These are phyloP conservation scores for Papilio machaon DNA, from an alignment of 1,140 invertebrate species.

Conservation along the genomic window DNA sequence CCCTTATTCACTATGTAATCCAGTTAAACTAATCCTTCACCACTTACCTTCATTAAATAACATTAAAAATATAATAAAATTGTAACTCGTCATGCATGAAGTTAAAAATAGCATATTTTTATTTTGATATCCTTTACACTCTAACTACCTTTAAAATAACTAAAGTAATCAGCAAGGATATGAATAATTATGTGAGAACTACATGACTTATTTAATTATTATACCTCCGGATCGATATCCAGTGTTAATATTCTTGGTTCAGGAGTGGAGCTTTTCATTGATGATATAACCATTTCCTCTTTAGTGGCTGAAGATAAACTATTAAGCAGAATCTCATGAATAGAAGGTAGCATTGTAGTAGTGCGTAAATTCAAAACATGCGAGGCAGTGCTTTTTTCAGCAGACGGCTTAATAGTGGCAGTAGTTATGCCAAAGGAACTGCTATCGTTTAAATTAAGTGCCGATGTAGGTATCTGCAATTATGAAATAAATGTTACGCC, in stretches of 20 bases:
- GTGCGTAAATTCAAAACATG: slow-evolving; percentile 82
- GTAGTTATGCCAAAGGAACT: slow-evolving; percentile 77
- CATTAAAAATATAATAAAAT: slow-evolving; percentile 17
- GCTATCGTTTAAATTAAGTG: slow-evolving; percentile 79
- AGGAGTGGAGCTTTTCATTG: slow-evolving; percentile 78
- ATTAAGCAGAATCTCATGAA: slow-evolving; percentile 82
- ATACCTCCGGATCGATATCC: slow-evolving; percentile 83
- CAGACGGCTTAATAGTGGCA: slow-evolving; percentile 72
- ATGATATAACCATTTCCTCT: slow-evolving; percentile 79
- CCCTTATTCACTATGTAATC: background rate
- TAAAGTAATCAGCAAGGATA: slow-evolving; percentile 39
- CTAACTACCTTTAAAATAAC: slow-evolving; percentile 38
- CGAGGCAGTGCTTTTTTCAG: slow-evolving; percentile 81
- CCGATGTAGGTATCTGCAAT: slow-evolving; percentile 79
- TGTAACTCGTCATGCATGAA: slow-evolving; percentile 40
- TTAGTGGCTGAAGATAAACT: slow-evolving; percentile 81
- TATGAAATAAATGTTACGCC: slow-evolving; percentile 77
- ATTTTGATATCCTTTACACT: slow-evolving; percentile 13
- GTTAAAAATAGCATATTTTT: slow-evolving; percentile 18
- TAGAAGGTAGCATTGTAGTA: slow-evolving; percentile 81
- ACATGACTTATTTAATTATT: slow-evolving; percentile 67
- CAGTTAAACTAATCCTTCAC: slow-evolving; percentile 47
- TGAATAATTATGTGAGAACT: slow-evolving; percentile 46
- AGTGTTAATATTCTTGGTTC: slow-evolving; percentile 82
- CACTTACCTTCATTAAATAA: slow-evolving; percentile 55